These are phyloP conservation scores for Leptinotarsa tumamoca DNA, from an alignment of 2,888 invertebrate genomes.

Conservation along the genomic window DNA sequence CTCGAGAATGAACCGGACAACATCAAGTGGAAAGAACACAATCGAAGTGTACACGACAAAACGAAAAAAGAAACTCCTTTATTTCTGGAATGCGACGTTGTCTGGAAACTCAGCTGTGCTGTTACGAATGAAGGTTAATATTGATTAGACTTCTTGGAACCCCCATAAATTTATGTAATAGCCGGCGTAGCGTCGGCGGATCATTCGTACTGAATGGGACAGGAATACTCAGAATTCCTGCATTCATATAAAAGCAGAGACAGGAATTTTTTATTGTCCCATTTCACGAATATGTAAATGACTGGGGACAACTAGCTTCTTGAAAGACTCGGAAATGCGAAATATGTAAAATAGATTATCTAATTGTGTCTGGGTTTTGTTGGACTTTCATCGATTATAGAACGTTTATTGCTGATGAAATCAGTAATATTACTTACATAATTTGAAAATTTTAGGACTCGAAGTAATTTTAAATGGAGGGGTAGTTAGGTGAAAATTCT, in stretches of 20 bases:
- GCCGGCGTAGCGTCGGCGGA: constrained; percentile 17
- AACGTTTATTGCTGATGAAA: neutral
- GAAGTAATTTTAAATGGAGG: too few species aligned
- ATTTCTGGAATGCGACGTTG: neutral
- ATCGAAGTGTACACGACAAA: neutral
- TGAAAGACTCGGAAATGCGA: neutral
- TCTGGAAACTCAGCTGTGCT: constrained; percentile 26
- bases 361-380: neutral
- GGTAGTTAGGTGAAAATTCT: too few species aligned
- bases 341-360: neutral
- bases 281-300: constrained; percentile 2
- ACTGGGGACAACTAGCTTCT: neutral
- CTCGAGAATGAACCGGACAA: neutral
- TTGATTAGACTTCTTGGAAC: constrained; percentile 30
- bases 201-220: constrained; percentile 20
- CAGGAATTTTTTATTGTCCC: neutral
- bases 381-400: neutral
- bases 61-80: neutral
- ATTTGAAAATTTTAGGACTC: too few species aligned
- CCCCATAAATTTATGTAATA: constrained; percentile 23
- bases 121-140: constrained; percentile 28
- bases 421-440: too few species aligned
- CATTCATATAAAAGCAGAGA: neutral
- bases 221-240: constrained; percentile 14
- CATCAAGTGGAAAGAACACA: neutral